Percentiles rank a stretch among this genome's conserved stretches.
These are phyloP conservation scores for Fragum whitleyi DNA, from an alignment of 2,888 invertebrate species.

Conservation along the genomic window DNA sequence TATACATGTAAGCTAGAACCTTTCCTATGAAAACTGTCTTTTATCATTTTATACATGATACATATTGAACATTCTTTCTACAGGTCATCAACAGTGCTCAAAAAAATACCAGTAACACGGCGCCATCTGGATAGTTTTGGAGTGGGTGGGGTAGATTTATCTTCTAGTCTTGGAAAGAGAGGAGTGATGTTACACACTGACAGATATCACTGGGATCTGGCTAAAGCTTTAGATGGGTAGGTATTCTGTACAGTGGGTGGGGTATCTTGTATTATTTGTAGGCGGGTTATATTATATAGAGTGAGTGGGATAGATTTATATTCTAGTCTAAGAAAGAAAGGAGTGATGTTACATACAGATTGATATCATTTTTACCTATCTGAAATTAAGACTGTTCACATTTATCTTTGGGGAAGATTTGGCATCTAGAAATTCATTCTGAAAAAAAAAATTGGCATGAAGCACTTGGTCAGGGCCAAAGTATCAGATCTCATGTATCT, in stretches of 20 bases:
- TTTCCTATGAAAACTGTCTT: too few species aligned
- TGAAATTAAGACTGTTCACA: too few species aligned
- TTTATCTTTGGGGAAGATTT: too few species aligned
- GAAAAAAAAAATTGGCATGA: too few species aligned
- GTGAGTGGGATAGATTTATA: conserved; percentile 68
- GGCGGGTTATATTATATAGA: conserved; percentile 17
- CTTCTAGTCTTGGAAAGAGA: conserved; percentile 60
- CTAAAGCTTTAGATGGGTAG: conserved; percentile 72
- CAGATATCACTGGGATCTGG: conserved; percentile 75
- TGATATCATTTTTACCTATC: conserved; percentile 76
- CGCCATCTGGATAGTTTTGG: conserved; percentile 78
- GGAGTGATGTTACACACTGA: conserved; percentile 79
- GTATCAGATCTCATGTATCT: too few species aligned
- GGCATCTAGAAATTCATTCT: too few species aligned
- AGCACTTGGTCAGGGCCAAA: too few species aligned
- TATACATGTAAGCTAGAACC: too few species aligned
- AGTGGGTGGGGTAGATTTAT: conserved; percentile 68
- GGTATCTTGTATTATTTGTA: too few species aligned
- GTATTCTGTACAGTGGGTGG: conserved; percentile 21
- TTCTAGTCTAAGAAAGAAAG: conserved; percentile 63
- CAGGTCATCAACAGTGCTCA: conserved; percentile 79
- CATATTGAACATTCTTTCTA: too few species aligned
- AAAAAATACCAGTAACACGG: conserved; percentile 76
- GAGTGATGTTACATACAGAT: conserved; percentile 78
- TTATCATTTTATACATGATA: too few species aligned